Evolutionary conservation across 2,888 invertebrate species (phyloP).

Genomic region (Drosophila pseudotalamancana): DNA sequence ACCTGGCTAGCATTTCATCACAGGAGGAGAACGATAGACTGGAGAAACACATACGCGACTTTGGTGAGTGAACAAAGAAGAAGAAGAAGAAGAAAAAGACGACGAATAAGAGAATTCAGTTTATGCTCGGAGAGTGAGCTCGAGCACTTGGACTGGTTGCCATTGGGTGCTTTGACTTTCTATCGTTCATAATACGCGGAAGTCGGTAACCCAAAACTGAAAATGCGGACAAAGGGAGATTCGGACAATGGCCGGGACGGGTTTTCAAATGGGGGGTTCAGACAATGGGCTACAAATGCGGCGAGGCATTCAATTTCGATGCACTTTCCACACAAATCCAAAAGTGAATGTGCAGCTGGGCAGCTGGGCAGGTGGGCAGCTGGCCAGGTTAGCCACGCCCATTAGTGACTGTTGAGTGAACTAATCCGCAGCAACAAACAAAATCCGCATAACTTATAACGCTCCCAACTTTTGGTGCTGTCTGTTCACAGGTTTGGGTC

Average conservation of each 20-base stretch:
- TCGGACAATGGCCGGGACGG: background rate
- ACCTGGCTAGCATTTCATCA: constrained; percentile 94
- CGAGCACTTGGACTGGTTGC: constrained; percentile 1
- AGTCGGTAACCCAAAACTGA: constrained; percentile 69
- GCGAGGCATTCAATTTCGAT: constrained; percentile 42
- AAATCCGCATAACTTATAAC: constrained; percentile 16
- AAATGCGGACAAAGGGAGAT: constrained; percentile 28
- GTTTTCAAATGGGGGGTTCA: constrained; percentile 10
- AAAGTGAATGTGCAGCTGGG: constrained; percentile 51
- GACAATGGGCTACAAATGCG: constrained; percentile 28
- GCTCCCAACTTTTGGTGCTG: background rate
- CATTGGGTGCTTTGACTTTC: constrained; percentile 54
- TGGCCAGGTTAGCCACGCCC: constrained; percentile 25
- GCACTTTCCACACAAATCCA: constrained; percentile 53
- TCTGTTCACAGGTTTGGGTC: constrained; percentile 89
- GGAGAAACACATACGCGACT: constrained; percentile 95
- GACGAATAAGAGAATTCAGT: too few relatives aligned
- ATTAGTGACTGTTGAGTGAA: background rate
- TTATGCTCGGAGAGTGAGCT: constrained; percentile 14
- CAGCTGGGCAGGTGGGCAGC: constrained; percentile 8
- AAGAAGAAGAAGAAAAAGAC: background rate
- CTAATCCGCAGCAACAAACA: constrained; percentile 9
- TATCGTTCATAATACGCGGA: constrained; percentile 71
- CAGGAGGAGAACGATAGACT: constrained; percentile 96
- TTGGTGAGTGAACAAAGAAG: constrained; percentile 86